Evolutionary conservation across 2,797 vertebrate genomes (phyloP), one percentile per base, ranked within the genome.

Genomic region (Galago senegalensis): DNA sequence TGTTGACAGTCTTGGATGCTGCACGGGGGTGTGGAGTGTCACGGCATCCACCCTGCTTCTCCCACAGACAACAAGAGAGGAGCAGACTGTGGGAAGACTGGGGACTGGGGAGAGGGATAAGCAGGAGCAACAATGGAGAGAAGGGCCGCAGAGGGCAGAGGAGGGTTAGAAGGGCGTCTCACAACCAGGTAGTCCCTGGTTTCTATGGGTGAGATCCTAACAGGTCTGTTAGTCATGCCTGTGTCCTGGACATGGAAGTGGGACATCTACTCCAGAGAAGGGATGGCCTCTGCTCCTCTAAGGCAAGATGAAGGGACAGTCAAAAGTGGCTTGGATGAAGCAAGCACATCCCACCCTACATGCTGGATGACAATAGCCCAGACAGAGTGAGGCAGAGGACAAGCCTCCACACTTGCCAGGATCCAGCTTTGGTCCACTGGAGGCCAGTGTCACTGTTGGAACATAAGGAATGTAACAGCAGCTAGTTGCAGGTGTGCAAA

Each of bases 31-130:
- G 27, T 0, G 77, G 58, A 8, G 1, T 8, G 2, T 4, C 20
- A 69, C 0, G 0, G 56, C 56, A 84, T 94, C 95, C 93, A 90
- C 95, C 81, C 7, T 0, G 0, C 0, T 29, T 65, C 37, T 65
- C 92, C 70, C 83, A 84, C 56, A 87, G 93, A 70, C 49, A 91
- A 88, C n/a, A 34, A 96, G 67, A 89, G 93, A 79, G 75, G 58
- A 4, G 53, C 40, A 80, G 75, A 91, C 95, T 92, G 87, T 84
- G 92, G 85, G 82, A 82, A 95, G 96, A 88, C 12, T 53, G 14
- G 49, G 49, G 14, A 4, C 49, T 53, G 91, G 93, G 96, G 79
- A 11, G 58, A 93, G 61, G 88, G 92, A 40, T 40, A 46, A 87
- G 77, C 87, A 75, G 84, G 58, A 80, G 69, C 46, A 16, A 56